Evolutionary conservation across 2,888 invertebrate genomes (phyloP), one percentile per base, ranked within the genome.

Genomic region (Lasius platythorax): DNA sequence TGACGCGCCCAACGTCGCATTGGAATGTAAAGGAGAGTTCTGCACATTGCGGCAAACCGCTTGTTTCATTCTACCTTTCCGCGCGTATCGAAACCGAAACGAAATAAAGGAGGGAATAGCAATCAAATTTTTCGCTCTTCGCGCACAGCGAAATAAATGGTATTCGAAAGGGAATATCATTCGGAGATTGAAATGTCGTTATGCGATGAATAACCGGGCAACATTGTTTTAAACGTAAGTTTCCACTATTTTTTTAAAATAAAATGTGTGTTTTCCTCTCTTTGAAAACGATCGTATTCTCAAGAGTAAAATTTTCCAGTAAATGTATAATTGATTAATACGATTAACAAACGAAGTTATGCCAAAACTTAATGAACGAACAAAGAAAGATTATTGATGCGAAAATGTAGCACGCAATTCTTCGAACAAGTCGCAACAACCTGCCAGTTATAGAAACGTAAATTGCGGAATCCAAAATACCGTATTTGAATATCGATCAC

Each of bases 21-120:
- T 66, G 89, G 84, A 83, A 86, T 74, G 67, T 83, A 87, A 72
- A 84, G 75, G 79, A 84, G 87, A 79, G 79, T 84, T 83, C 75
- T 40, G 81, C 83, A 66, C 85, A 82, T 87, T 74, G 66, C 28
- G 74, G 63, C 50, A n/a, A 58, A n/a, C 72, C 67, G 61, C 83
- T 76, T 83, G 72, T 85, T 81, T 61, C 73, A 28, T 81, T 46
- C 61, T 30, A n/a, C 46, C 33, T 61, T 78, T n/a, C 53, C 23
- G 33, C 56, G 53, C n/a, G 30, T 63, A 63, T 63, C 63, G 28
- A 66, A 40, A 67, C 33, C 23, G 64, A 63, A 82, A 33, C 40
- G 76, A 43, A 82, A 82, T 76, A 66, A 78, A 67, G 28, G n/a
- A n/a, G 3, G 53, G 43, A 67, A 78, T 67, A 46, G 58, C 78